Evolutionary conservation across 2,113 vertebrate genomes (phyloP), one percentile per base, ranked within the genome.

Genomic region (Apteryx owenii): DNA sequence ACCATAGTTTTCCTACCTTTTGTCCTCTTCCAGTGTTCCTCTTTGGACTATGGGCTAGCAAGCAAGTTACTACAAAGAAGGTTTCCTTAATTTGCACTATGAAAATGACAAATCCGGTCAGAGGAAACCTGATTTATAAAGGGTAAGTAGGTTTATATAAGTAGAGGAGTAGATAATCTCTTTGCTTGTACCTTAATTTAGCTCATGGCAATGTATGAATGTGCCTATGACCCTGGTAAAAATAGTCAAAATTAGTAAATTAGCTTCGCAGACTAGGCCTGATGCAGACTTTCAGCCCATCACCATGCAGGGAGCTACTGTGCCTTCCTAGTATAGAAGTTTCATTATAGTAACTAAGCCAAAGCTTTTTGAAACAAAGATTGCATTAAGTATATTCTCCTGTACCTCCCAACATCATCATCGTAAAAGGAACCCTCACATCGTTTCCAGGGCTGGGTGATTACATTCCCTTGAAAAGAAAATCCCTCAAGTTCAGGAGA

Each of bases 161-260:
- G 16, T 33, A 70, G 31, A 80, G 19, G 23, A 85, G 4, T 51
- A 94, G 28, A 65, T 51, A 69, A 80, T 73, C 7, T 81, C 64
- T 73, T 18, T 78, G 40, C 40, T 56, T 81, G 28, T 14, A 66
- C 17, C 25, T 84, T 72, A 26, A 42, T 73, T 77, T 68, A 75
- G 44, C 71, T 86, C 64, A 58, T 28, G 50, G 33, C 66, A 86
- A 58, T 2, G 31, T 46, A 80, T 8, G 60, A 81, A 81, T 75
- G 17, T 71, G 73, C 33, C 33, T 60, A 58, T 0, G 0, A 5
- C 22, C 29, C 33, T 68, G 8, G n/a, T 21, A 9, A 26, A 75
- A 48, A 62, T 31, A 20, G 3, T 62, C 19, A 68, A 92, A 86
- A 77, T 56, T 50, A 70, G 64, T 51, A 13, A 50, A 50, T 36